phyloP scores from a whole-genome alignment of 2,113 vertebrate genomes.

The Tylochromis polylepis region DNA sequence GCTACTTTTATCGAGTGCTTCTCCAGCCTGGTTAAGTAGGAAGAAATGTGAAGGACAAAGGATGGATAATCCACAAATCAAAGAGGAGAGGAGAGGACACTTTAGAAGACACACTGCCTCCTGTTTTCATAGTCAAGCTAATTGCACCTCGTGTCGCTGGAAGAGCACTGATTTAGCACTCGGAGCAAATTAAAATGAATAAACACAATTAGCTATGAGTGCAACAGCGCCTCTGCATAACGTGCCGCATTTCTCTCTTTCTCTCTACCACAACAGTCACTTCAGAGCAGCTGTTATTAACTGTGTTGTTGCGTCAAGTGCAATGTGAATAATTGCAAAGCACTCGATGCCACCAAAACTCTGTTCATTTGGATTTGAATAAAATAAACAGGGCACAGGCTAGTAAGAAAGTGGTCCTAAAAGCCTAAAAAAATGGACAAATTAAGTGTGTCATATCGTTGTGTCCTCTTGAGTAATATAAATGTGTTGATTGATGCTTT shows the following conservation, averaged over 20 bases:
- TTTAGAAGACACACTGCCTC: constrained; percentile 47
- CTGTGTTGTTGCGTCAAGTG: constrained; percentile 50
- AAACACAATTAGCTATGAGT: constrained; percentile 73
- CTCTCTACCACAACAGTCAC: constrained; percentile 34
- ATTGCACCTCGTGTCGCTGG: constrained; percentile 63
- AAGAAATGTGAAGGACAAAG: constrained; percentile 15
- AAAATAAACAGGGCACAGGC: constrained; percentile 20
- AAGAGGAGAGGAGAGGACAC: constrained; percentile 20
- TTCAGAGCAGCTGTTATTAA: constrained; percentile 61
- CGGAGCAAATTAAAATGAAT: constrained; percentile 76
- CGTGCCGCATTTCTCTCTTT: constrained; percentile 32
- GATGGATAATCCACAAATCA: constrained; percentile 32
- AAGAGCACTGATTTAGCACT: constrained; percentile 74
- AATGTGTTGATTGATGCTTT: not conserved
- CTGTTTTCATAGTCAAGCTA: constrained; percentile 61
- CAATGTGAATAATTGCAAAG: constrained; percentile 64
- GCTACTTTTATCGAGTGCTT: not conserved
- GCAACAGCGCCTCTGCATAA: constrained; percentile 45
- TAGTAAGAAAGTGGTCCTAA: not conserved
- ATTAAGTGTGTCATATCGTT: not conserved
- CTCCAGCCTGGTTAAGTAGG: not conserved
- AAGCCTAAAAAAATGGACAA: not conserved
- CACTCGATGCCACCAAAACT: constrained; percentile 59
- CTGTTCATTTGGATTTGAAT: constrained; percentile 54
- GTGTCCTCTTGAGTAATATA: not conserved